Conservation (phyloP, 2,888 invertebrate genomes). For the Drosophila acutilabella region DNA sequence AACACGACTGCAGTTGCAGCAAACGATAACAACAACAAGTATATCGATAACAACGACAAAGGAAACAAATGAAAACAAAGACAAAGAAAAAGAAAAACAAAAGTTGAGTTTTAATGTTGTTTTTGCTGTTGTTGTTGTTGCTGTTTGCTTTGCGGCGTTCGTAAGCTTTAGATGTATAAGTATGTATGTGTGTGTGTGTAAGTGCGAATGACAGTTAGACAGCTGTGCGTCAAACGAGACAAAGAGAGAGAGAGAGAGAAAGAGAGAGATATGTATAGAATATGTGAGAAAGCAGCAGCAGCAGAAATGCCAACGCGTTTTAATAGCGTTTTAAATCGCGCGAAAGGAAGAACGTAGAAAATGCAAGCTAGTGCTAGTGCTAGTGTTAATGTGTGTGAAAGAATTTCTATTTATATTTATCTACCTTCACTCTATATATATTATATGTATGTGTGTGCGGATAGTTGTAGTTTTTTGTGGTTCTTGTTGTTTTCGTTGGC, state of each 20-base stretch:
- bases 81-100: constrained; percentile 15
- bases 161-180: constrained; percentile 22
- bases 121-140: constrained; percentile 18
- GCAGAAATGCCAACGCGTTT: constrained; percentile 48
- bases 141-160: constrained; percentile 31
- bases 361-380: constrained; percentile 40
- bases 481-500: background rate
- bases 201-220: constrained; percentile 61
- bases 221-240: constrained; percentile 53
- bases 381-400: constrained; percentile 5
- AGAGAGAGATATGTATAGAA: constrained; percentile 21
- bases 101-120: constrained; percentile 18
- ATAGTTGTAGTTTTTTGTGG: constrained; percentile 17
- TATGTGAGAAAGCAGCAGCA: constrained; percentile 34
- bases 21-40: constrained; percentile 44
- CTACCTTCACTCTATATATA: constrained; percentile 36
- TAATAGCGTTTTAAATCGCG: constrained; percentile 55
- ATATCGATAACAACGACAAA: constrained; percentile 26
- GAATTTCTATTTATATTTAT: constrained; percentile 21
- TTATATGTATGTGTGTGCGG: constrained; percentile 18
- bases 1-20: constrained; percentile 25
- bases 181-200: constrained; percentile 14
- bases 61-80: constrained; percentile 13
- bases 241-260: constrained; percentile 23
- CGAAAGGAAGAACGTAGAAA: constrained; percentile 41